phyloP scores from a whole-genome alignment of 1,140 invertebrate species.

The Zaprionus davidi region DNA sequence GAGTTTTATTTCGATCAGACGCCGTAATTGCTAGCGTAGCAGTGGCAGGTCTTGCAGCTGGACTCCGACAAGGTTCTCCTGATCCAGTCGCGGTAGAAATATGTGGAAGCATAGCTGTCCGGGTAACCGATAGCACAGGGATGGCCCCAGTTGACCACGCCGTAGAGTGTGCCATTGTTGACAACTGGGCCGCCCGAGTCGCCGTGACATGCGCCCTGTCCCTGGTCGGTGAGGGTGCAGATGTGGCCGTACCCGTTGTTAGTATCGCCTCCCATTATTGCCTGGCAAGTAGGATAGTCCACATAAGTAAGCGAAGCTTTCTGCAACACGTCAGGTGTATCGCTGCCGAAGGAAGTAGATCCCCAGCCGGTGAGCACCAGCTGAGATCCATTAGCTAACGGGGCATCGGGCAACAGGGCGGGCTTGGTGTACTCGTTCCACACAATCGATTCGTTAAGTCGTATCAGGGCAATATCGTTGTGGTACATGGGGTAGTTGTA shows the following conservation, averaged over 20 bases:
- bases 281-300: conserved; percentile 64
- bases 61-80: conserved; percentile 14
- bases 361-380: conserved; percentile 86
- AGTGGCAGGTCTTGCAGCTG: conserved; percentile 56
- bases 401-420: conserved; percentile 53
- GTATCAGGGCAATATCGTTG: conserved; percentile 86
- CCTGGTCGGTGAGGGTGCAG: conserved; percentile 86
- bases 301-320: conserved; percentile 69
- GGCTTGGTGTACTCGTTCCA: conserved; percentile 85
- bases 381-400: conserved; percentile 54
- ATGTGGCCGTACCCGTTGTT: conserved; percentile 84
- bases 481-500: conserved; percentile 73
- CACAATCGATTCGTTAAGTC: conserved; percentile 82
- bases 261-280: conserved; percentile 44
- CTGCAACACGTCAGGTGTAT: conserved; percentile 73
- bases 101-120: conserved; percentile 77
- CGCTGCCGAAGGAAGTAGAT: conserved; percentile 67
- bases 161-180: conserved; percentile 77
- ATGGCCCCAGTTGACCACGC: conserved; percentile 86
- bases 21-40: conserved; percentile 73
- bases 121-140: conserved; percentile 85
- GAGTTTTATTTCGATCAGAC: conserved; percentile 20
- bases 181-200: conserved; percentile 85
- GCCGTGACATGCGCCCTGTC: conserved; percentile 86
- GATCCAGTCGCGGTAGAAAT: conserved; percentile 65